These are phyloP conservation scores for Acanthochromis polyacanthus DNA, from an alignment of 2,113 vertebrate genomes.

Conservation along the genomic window DNA sequence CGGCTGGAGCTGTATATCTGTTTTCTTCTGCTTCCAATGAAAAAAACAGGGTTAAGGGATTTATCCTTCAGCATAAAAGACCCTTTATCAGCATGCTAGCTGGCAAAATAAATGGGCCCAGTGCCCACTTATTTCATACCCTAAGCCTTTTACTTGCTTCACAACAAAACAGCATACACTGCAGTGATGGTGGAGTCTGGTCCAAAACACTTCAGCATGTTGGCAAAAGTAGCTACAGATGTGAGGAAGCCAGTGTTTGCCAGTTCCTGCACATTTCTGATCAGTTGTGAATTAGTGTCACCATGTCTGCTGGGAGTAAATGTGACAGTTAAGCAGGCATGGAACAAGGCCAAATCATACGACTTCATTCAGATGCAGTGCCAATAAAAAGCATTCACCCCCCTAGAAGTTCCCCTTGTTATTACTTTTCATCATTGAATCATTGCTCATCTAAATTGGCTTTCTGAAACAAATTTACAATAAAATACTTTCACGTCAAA, in stretches of 20 bases:
- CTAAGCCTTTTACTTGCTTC: neutral
- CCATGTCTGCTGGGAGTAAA: neutral
- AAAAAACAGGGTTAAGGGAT: neutral
- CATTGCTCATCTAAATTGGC: no score
- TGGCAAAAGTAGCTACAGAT: constrained; percentile 3
- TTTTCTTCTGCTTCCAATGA: neutral
- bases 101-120: constrained; percentile 20
- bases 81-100: constrained; percentile 13
- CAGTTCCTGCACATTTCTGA: neutral
- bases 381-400: no score
- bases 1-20: neutral
- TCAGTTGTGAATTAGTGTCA: neutral
- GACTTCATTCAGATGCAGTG: no score
- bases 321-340: neutral
- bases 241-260: constrained; percentile 2
- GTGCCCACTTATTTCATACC: neutral
- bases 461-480: no score
- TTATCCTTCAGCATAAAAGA: neutral
- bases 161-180: constrained; percentile 7
- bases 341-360: neutral
- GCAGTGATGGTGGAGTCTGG: constrained; percentile 3
- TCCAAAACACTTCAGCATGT: constrained; percentile 1
- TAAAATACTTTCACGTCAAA: no score
- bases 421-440: no score
- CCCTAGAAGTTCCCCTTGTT: no score